These are phyloP conservation scores for Scophthalmus maximus DNA, from an alignment of 2,113 vertebrate species.

Conservation along the genomic window DNA sequence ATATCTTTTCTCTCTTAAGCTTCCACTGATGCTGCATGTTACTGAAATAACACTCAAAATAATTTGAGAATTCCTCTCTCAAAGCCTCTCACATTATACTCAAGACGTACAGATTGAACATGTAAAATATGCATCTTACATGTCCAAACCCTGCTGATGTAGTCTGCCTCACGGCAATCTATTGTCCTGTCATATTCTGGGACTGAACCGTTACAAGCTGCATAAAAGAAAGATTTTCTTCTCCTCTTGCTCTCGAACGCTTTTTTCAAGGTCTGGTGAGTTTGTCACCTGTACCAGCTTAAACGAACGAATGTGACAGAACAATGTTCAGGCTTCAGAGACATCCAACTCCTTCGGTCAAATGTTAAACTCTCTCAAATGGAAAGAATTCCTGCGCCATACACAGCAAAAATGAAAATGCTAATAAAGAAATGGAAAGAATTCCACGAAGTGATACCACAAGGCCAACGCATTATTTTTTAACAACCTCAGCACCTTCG, in stretches of 20 bases:
- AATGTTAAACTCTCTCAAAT: slow-evolving; percentile 34
- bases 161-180: slow-evolving; percentile 3
- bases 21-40: background rate
- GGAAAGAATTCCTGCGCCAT: slow-evolving; percentile 47
- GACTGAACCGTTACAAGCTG: background rate
- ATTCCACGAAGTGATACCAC: slow-evolving; percentile 48
- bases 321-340: slow-evolving; percentile 36
- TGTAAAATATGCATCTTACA: no score
- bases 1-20: background rate
- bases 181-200: background rate
- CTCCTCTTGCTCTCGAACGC: background rate
- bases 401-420: slow-evolving; percentile 44
- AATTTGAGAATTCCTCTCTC: background rate
- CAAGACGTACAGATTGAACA: slow-evolving; percentile 20
- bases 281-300: slow-evolving; percentile 1
- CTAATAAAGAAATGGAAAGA: slow-evolving; percentile 68
- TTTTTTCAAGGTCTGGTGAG: slow-evolving; percentile 24
- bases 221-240: slow-evolving; percentile 7
- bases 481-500: slow-evolving; percentile 55
- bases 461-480: slow-evolving; percentile 47
- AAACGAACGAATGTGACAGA: slow-evolving; percentile 26
- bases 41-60: background rate
- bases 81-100: background rate
- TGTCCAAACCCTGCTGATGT: background rate
- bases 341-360: slow-evolving; percentile 26